Base-by-base conservation (phyloP, 2,113 vertebrate genomes). In the Boleophthalmus pectinirostris region DNA sequence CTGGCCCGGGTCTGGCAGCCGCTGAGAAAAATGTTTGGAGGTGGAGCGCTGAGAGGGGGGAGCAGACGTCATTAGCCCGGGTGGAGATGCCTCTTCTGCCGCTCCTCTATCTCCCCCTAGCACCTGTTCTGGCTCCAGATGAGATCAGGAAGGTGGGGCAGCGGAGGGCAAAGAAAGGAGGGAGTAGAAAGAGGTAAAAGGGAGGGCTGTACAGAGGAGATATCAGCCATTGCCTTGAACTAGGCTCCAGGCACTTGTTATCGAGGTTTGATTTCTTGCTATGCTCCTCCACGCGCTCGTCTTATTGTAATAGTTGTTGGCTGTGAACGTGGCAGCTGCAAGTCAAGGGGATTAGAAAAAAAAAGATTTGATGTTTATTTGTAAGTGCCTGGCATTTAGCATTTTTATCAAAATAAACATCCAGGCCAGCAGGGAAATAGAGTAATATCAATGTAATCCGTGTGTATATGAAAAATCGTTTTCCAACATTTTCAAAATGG, bases 121-220 rank as follows among this genome's bases (percentile, higher is more conserved):
- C 92, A 93, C 89, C 88, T 92, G 92, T 89, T 92, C 72, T 35
- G 71, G 89, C 86, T 85, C 84, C 84, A 91, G 91, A 92, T 93
- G 92, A 92, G 92, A 93, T 93, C 89, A 86, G 87, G 80, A 86
- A 83, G 87, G 84, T 86, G 82, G 89, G 89, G 86, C 88, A 89
- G 88, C 74, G 85, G 87, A 91, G 91, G 91, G 88, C 89, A 82
- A 78, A 83, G 75, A 80, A 83, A 89, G 84, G 84, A 83, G 75
- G 87, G 83, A 75, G 84, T 74, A 85, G 73, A 73, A 80, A 88
- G 71, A 83, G 82, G 85, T 80, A 75, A 68, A 84, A 69, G 75
- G 72, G 68, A 88, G 82, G 77, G 84, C 89, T 90, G 89, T 69
- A 83, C 71, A 68, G 24, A 25, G 82, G 77, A 87, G 87, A 92